Percentiles rank a stretch among this genome's conserved stretches.
Conservation (phyloP, 2,888 invertebrate species). For the Plutella xylostella region DNA sequence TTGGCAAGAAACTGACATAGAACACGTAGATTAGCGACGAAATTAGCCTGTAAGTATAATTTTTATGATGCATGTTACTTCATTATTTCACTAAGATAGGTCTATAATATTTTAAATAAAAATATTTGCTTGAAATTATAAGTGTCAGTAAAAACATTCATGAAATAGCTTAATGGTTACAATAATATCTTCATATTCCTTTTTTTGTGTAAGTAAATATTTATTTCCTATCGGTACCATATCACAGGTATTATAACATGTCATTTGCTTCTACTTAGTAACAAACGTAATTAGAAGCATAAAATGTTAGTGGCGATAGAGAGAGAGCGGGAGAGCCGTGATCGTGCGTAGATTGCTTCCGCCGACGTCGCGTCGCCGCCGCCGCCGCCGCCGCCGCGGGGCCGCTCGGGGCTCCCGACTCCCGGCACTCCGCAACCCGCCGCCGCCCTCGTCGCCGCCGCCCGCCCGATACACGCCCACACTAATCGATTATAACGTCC, state of each 20-base stretch:
- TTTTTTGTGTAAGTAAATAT: not conserved
- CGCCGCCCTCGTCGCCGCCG: conserved; percentile 32
- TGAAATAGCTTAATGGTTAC: not conserved
- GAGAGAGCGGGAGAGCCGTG: not conserved
- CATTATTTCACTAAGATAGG: not conserved
- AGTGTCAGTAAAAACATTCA: not conserved
- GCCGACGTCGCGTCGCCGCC: not conserved
- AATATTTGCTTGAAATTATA: not conserved
- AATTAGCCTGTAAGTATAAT: conserved; percentile 32
- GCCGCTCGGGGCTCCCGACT: conserved; percentile 42
- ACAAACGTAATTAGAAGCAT: not conserved
- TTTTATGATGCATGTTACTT: not conserved
- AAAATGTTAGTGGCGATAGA: not conserved
- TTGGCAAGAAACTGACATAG: conserved; percentile 51
- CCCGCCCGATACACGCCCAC: conserved; percentile 22
- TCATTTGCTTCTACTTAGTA: not conserved
- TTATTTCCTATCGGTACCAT: not conserved
- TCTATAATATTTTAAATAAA: not conserved
- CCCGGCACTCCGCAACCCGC: conserved; percentile 17
- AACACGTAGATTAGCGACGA: conserved; percentile 29
- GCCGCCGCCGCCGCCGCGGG: conserved; percentile 33
- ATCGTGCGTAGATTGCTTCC: not conserved
- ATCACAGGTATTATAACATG: not conserved
- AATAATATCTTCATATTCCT: not conserved
- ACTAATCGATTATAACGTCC: conserved; percentile 44